phyloP scores from a whole-genome alignment of 2,888 invertebrate species.

The Seira ritae region DNA sequence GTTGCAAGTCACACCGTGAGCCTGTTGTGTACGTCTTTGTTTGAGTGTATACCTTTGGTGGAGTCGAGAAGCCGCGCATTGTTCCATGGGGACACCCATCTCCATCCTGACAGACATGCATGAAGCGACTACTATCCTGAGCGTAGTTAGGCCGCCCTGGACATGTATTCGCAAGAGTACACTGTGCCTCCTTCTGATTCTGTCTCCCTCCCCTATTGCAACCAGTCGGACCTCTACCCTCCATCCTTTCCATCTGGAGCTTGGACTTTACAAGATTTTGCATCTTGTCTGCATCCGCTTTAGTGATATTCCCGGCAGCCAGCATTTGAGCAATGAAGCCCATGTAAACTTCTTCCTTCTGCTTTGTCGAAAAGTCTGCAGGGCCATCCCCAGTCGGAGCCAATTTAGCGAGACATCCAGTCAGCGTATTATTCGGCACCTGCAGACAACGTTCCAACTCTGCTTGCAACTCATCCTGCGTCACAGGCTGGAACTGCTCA shows the following conservation, averaged over 20 bases:
- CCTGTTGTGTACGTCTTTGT: too few species aligned
- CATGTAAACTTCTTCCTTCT: slow-evolving; percentile 20
- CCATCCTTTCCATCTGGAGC: background rate
- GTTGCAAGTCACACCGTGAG: background rate
- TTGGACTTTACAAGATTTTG: slow-evolving; percentile 5
- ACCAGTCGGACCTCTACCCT: too few species aligned
- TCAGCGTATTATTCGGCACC: slow-evolving; percentile 7
- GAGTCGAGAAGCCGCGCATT: too few species aligned
- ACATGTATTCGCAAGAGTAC: background rate
- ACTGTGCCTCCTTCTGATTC: slow-evolving; percentile 17
- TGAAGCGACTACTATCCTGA: too few species aligned
- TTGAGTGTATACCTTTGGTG: too few species aligned
- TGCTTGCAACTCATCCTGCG: background rate
- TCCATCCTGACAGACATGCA: too few species aligned
- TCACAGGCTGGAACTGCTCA: background rate
- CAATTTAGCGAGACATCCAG: background rate
- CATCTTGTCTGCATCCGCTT: slow-evolving; percentile 26
- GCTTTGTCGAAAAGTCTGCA: background rate
- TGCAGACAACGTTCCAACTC: background rate
- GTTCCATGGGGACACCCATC: too few species aligned
- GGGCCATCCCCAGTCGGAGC: background rate
- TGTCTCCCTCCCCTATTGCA: too few species aligned
- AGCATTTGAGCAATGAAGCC: slow-evolving; percentile 43
- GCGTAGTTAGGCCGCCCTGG: too few species aligned
- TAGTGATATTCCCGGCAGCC: slow-evolving; percentile 37